Evolutionary conservation across 2,113 vertebrate species (phyloP), one percentile per base, ranked within the genome.

Genomic region (Leptosomus discolor): DNA sequence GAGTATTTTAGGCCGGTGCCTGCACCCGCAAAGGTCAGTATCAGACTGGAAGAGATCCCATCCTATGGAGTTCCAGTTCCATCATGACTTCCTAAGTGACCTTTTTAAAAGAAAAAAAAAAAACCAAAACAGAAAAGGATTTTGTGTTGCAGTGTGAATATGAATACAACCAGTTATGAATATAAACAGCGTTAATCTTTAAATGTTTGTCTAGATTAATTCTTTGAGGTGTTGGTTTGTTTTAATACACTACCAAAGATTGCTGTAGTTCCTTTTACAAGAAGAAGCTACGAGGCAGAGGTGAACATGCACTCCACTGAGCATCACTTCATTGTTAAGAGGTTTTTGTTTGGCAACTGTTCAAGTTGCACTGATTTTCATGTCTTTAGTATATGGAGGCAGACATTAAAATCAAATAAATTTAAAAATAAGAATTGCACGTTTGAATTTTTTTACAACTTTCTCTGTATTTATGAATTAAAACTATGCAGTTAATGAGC

Each of bases 211-310:
- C 82, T 67, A 1, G 84, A 15, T 69, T 86, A 71, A 71, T 70
- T 94, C 56, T 89, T 91, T 83, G 77, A 95, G 61, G 69, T 78
- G 68, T 71, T 92, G 37, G 53, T 94, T 77, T 89, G 37, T 45
- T 88, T 85, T 84, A 86, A 91, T 92, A 32, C n/a, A 74, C 88
- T 96, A 90, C 97, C 96, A 98, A 98, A 98, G 97, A 94, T 75
- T 64, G 30, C 26, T 86, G 60, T 94, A 54, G 54, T 60, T 81
- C 50, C 69, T 71, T 45, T 65, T 61, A 71, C 13, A 45, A 93
- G 79, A 76, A 69, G 75, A 46, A 86, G 64, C 75, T 91, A 41
- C 63, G 56, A 73, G 27, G 70, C 34, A 60, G 77, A 82, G 96
- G 39, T 68, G 94, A 91, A 64, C 11, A 5, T 85, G 22, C 17